phyloP scores from a whole-genome alignment of 2,113 vertebrate species.

The Grammomys dolichurus region DNA sequence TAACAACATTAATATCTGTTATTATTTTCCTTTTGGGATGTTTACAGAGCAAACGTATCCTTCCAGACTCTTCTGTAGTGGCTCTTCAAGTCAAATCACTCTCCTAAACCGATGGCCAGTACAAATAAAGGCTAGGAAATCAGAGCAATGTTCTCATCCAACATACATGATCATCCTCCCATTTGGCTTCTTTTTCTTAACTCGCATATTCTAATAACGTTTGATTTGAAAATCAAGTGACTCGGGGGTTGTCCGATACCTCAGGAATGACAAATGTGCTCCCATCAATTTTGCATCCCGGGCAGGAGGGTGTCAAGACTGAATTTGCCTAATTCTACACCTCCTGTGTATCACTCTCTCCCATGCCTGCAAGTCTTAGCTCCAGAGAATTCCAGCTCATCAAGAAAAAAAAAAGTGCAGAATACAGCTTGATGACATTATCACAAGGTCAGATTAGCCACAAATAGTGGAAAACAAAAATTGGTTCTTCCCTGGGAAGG shows the following conservation, averaged over 20 bases:
- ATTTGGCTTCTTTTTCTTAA: conserved; percentile 39
- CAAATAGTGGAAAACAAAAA: conserved; percentile 69
- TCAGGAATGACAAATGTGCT: conserved; percentile 5
- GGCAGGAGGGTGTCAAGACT: conserved; percentile 33
- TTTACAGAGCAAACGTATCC: conserved; percentile 25
- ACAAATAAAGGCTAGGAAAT: conserved; percentile 17
- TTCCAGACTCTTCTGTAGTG: not conserved
- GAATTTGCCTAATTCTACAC: conserved; percentile 58
- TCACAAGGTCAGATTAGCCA: conserved; percentile 76
- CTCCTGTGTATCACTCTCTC: conserved; percentile 49
- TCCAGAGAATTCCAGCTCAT: conserved; percentile 63
- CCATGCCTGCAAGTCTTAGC: conserved; percentile 46
- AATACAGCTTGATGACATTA: conserved; percentile 60
- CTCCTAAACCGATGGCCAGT: conserved; percentile 11
- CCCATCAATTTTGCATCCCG: conserved; percentile 56
- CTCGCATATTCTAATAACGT: not conserved
- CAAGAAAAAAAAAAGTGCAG: conserved; percentile 60
- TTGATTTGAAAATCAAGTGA: conserved; percentile 46
- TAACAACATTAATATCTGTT: not conserved
- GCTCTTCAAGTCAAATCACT: not conserved
- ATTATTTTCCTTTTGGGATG: not conserved
- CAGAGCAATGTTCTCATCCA: not conserved
- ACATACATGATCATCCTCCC: not conserved
- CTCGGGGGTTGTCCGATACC: not conserved
- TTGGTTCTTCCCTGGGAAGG: conserved; percentile 57